Evolutionary conservation across 2,888 invertebrate species (phyloP).

Genomic region (Enchytraeus crypticus): DNA sequence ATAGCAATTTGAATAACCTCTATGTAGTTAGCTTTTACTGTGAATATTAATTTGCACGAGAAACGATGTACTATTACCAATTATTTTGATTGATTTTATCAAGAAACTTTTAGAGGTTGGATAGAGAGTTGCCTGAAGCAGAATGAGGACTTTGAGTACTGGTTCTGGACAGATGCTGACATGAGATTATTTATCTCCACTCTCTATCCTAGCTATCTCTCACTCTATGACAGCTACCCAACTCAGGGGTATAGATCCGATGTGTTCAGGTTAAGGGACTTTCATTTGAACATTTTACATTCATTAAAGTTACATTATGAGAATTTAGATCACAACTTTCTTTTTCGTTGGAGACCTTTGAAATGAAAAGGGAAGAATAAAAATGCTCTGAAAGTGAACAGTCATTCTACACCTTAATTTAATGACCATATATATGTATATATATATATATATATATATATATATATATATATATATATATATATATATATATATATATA

Average conservation of each 20-base stretch:
- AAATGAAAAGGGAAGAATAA: too few relatives aligned
- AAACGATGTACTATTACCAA: too few relatives aligned
- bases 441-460: not conserved
- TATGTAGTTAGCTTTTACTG: too few relatives aligned
- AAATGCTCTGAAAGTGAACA: too few relatives aligned
- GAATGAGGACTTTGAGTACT: conserved; percentile 43
- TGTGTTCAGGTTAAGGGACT: conserved; percentile 37
- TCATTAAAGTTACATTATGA: too few relatives aligned
- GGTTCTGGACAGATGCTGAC: conserved; percentile 45
- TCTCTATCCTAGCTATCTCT: conserved; percentile 33
- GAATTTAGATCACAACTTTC: too few relatives aligned
- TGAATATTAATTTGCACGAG: too few relatives aligned
- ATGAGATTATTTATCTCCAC: conserved; percentile 35
- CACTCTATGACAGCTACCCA: conserved; percentile 35
- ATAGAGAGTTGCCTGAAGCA: conserved; percentile 36
- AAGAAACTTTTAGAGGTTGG: conserved; percentile 28
- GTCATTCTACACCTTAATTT: not conserved
- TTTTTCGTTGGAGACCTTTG: too few relatives aligned
- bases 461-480: too few relatives aligned
- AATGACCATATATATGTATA: not conserved
- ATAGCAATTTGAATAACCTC: too few relatives aligned
- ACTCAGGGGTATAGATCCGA: conserved; percentile 39
- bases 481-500: not conserved
- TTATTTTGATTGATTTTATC: too few relatives aligned
- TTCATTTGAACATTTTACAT: too few relatives aligned